phyloP scores from a whole-genome alignment of 2,797 vertebrate genomes.

The Knipowitschia caucasica region DNA sequence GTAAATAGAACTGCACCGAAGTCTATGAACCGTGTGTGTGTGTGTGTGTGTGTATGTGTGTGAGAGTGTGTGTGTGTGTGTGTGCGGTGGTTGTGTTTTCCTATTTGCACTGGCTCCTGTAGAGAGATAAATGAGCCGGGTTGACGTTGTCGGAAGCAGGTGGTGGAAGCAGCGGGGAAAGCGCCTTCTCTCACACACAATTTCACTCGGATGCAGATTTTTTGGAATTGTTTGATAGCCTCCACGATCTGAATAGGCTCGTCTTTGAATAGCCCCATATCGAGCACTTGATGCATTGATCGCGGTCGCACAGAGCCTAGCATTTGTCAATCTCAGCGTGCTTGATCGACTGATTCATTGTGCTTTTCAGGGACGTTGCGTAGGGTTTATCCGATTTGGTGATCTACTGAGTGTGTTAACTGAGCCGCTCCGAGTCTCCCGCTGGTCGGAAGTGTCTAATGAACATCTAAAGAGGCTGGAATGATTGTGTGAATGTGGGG shows the following conservation, averaged over 20 bases:
- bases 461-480: background rate
- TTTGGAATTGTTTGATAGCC: slow-evolving; percentile 48
- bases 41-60: background rate
- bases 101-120: slow-evolving; percentile 57
- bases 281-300: slow-evolving; percentile 59
- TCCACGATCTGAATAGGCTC: slow-evolving; percentile 38
- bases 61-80: slow-evolving; percentile 12
- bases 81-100: slow-evolving; percentile 15
- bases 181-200: slow-evolving; percentile 39
- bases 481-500: background rate
- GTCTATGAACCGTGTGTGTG: slow-evolving; percentile 15
- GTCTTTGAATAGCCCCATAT: slow-evolving; percentile 44
- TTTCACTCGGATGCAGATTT: slow-evolving; percentile 49
- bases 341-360: slow-evolving; percentile 51
- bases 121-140: slow-evolving; percentile 79
- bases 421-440: background rate
- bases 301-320: slow-evolving; percentile 31
- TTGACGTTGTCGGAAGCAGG: slow-evolving; percentile 79
- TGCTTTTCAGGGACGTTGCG: slow-evolving; percentile 38
- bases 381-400: slow-evolving; percentile 27
- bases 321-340: slow-evolving; percentile 58
- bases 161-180: slow-evolving; percentile 76
- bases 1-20: slow-evolving; percentile 31
- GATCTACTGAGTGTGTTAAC: slow-evolving; percentile 19
- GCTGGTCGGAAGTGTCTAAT: background rate